phyloP scores from a whole-genome alignment of 2,113 vertebrate species.

The Odobenus rosmarus region DNA sequence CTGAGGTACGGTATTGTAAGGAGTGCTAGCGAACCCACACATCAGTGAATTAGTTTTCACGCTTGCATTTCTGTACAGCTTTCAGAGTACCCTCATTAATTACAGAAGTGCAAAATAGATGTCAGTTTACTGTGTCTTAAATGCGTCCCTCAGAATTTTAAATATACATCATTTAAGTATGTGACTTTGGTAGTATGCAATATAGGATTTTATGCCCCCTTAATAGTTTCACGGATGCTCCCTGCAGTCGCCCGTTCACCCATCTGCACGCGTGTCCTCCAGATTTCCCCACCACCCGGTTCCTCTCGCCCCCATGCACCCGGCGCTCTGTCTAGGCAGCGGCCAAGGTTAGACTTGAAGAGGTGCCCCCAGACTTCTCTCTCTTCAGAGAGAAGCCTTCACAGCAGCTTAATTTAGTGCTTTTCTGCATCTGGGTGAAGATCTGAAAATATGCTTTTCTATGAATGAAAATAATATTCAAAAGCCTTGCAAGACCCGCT shows the following conservation, averaged over 20 bases:
- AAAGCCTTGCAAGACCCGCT: background rate
- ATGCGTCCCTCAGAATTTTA: background rate
- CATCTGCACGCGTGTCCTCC: background rate
- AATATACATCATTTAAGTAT: background rate
- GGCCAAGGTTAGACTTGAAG: background rate
- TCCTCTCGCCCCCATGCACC: rapidly evolving
- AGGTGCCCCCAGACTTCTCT: background rate
- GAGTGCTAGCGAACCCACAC: background rate
- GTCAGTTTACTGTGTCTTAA: background rate
- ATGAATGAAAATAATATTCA: background rate
- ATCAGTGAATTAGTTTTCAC: background rate
- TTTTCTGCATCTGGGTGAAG: background rate
- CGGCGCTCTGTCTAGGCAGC: rapidly evolving
- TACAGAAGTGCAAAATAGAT: background rate
- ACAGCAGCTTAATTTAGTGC: background rate
- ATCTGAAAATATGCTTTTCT: background rate
- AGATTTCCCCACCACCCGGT: background rate
- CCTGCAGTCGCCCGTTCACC: rapidly evolving
- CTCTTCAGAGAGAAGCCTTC: background rate
- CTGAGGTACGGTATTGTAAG: too few relatives aligned
- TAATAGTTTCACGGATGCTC: background rate
- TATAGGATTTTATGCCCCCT: background rate
- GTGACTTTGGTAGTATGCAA: background rate
- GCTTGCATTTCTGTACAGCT: background rate
- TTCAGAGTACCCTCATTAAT: background rate